phyloP scores from a whole-genome alignment of 2,113 vertebrate genomes.

The Murina feae region DNA sequence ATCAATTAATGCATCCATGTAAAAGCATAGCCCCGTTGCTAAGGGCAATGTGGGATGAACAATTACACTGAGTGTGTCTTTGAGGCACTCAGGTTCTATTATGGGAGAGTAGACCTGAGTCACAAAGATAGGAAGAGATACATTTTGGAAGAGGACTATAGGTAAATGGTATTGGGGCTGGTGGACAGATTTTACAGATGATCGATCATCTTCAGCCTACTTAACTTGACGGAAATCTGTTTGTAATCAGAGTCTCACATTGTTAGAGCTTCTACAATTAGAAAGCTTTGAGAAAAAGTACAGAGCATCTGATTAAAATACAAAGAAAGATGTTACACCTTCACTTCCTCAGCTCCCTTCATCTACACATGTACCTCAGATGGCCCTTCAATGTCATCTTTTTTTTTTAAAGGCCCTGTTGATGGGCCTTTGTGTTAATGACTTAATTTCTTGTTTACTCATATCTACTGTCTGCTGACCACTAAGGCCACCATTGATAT shows the following conservation, averaged over 20 bases:
- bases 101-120: background rate
- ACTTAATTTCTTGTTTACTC: background rate
- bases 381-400: background rate
- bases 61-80: background rate
- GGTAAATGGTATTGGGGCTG: background rate
- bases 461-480: background rate
- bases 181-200: background rate
- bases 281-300: background rate
- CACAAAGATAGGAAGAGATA: background rate
- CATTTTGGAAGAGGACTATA: background rate
- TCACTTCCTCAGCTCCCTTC: background rate
- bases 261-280: background rate
- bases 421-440: background rate
- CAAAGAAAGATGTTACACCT: background rate
- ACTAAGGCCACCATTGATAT: background rate
- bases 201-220: background rate
- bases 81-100: background rate
- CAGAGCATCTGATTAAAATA: background rate
- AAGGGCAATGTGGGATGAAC: background rate
- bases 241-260: background rate
- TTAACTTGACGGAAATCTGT: background rate
- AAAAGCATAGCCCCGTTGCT: background rate
- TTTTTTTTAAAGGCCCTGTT: background rate
- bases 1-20: background rate
- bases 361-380: background rate